Evolutionary conservation across 2,113 vertebrate genomes (phyloP).

Genomic region (Brachionichthys hirsutus): DNA sequence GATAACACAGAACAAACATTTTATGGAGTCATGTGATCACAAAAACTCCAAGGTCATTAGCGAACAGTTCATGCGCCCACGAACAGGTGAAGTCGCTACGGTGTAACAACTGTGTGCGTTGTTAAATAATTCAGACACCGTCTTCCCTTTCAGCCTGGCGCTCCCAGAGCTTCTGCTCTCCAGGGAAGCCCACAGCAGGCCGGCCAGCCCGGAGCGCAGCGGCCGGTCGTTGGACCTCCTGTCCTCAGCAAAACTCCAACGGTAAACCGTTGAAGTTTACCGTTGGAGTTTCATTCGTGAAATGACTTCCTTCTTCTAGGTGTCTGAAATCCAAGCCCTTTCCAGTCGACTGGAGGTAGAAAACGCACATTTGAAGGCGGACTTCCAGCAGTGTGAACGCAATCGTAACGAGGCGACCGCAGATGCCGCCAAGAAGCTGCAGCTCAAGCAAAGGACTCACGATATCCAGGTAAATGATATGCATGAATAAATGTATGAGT

Average conservation of each 20-base stretch:
- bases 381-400: constrained; percentile 54
- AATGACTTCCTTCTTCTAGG: constrained; percentile 37
- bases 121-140: constrained; percentile 1
- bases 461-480: constrained; percentile 55
- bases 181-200: constrained; percentile 2
- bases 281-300: too few relatives aligned
- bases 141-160: constrained; percentile 24
- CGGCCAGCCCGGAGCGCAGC: constrained; percentile 12
- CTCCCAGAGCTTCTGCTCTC: background rate
- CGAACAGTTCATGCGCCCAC: background rate
- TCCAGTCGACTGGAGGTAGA: constrained; percentile 70
- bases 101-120: background rate
- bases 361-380: constrained; percentile 36
- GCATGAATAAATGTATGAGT: too few relatives aligned
- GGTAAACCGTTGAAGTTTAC: constrained; percentile 12
- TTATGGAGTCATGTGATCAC: constrained; percentile 14
- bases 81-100: background rate
- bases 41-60: background rate
- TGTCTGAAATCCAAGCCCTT: constrained; percentile 57
- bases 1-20: constrained; percentile 44
- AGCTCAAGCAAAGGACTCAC: constrained; percentile 49
- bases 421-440: constrained; percentile 34
- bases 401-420: background rate
- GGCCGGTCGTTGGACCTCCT: background rate
- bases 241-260: constrained; percentile 30